These are phyloP conservation scores for Hybognathus amarus DNA, from an alignment of 2,797 vertebrate genomes.

Conservation along the genomic window DNA sequence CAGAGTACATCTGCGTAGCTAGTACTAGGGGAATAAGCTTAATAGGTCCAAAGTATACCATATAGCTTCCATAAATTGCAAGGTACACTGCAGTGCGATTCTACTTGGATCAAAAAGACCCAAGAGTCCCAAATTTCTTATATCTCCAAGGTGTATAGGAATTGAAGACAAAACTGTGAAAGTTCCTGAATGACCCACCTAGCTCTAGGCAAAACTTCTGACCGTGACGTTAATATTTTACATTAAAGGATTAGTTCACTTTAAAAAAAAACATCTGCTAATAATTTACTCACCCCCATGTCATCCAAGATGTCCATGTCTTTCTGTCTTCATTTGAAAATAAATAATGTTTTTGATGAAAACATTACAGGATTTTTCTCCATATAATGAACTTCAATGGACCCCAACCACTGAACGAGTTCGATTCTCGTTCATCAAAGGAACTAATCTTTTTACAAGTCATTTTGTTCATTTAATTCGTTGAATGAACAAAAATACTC, in stretches of 20 bases:
- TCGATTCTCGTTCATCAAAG: no score
- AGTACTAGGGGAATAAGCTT: neutral
- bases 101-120: constrained; percentile 25
- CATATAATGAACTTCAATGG: no score
- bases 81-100: constrained; percentile 20
- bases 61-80: constrained; percentile 10
- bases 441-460: no score
- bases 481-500: no score
- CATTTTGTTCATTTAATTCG: no score
- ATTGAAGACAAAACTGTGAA: neutral
- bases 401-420: no score
- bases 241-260: neutral
- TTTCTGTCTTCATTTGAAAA: no score
- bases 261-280: no score
- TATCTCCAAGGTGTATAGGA: constrained; percentile 21
- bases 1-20: neutral
- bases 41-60: constrained; percentile 5
- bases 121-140: constrained; percentile 26
- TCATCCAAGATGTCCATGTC: no score
- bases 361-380: no score
- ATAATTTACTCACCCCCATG: no score
- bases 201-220: neutral
- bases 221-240: neutral
- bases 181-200: neutral
- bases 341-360: no score